phyloP scores from a whole-genome alignment of 2,888 invertebrate species.

The Odontothrips loti region DNA sequence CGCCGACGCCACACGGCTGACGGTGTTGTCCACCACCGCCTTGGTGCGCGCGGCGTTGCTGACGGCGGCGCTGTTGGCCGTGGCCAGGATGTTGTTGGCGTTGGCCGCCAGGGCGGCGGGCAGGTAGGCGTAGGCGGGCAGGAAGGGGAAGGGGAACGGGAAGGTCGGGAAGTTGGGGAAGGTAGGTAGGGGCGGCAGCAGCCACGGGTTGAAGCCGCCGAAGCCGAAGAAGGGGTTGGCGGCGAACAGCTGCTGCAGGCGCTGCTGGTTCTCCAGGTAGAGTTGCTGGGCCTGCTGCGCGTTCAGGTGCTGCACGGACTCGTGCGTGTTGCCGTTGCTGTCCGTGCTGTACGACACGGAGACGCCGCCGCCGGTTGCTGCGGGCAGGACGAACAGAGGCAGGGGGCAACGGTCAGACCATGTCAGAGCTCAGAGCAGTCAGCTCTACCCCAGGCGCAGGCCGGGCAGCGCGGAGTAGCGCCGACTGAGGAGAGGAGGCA shows the following conservation, averaged over 20 bases:
- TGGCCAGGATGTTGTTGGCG: conserved; percentile 16
- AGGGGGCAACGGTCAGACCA: background rate
- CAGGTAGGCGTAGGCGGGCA: conserved; percentile 3
- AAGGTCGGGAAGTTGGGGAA: background rate
- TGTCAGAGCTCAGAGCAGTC: too few relatives aligned
- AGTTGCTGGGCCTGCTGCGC: conserved; percentile 7
- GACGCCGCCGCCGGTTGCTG: conserved; percentile 11
- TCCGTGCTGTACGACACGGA: background rate
- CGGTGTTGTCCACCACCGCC: background rate
- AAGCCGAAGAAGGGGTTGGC: conserved; percentile 4
- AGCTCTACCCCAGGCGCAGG: too few relatives aligned
- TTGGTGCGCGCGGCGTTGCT: background rate
- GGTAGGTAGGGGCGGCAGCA: background rate
- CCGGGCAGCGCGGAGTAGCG: too few relatives aligned
- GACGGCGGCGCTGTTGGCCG: conserved; percentile 4
- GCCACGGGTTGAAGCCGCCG: conserved; percentile 4
- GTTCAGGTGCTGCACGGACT: background rate
- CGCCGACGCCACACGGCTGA: background rate
- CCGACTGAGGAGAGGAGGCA: too few relatives aligned
- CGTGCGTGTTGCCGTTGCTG: background rate
- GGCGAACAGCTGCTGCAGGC: conserved; percentile 3
- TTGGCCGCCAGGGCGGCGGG: conserved; percentile 10
- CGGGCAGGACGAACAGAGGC: background rate
- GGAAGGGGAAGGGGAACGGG: background rate
- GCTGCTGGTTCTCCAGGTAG: conserved; percentile 10